Evolutionary conservation across 2,113 vertebrate genomes (phyloP).

Genomic region (Progne subis): DNA sequence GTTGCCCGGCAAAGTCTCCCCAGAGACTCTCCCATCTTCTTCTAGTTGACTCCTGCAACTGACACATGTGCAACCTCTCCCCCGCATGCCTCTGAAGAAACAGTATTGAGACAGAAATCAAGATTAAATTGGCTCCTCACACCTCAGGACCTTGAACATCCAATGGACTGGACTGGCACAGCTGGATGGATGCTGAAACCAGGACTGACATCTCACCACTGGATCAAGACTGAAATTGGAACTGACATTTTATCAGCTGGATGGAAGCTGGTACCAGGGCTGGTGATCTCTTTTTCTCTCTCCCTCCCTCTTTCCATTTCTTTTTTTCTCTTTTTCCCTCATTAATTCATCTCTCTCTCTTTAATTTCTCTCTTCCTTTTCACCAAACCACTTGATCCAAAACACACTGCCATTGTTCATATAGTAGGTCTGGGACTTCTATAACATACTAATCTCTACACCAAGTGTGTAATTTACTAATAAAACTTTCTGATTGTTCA

Average conservation of each 20-base stretch:
- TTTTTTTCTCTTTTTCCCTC: background rate
- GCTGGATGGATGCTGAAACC: background rate
- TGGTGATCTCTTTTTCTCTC: background rate
- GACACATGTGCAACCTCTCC: background rate
- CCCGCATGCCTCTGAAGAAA: background rate
- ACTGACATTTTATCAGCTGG: background rate
- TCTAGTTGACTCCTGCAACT: background rate
- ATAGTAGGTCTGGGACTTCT: background rate
- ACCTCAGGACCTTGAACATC: background rate
- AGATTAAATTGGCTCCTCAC: background rate
- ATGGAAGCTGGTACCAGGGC: background rate
- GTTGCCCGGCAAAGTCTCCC: background rate
- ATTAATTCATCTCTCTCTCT: background rate
- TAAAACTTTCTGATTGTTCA: background rate
- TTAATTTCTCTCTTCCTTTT: background rate
- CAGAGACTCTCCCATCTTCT: background rate
- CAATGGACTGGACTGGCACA: background rate
- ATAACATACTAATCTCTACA: background rate
- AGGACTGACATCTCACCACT: background rate
- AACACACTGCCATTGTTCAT: background rate
- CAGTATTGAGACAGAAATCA: background rate
- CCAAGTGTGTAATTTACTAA: background rate
- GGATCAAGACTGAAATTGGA: background rate
- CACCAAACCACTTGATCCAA: background rate
- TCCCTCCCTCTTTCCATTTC: background rate